These are phyloP conservation scores for Diachrysia chrysitis DNA, from an alignment of 2,888 invertebrate species.

Conservation along the genomic window DNA sequence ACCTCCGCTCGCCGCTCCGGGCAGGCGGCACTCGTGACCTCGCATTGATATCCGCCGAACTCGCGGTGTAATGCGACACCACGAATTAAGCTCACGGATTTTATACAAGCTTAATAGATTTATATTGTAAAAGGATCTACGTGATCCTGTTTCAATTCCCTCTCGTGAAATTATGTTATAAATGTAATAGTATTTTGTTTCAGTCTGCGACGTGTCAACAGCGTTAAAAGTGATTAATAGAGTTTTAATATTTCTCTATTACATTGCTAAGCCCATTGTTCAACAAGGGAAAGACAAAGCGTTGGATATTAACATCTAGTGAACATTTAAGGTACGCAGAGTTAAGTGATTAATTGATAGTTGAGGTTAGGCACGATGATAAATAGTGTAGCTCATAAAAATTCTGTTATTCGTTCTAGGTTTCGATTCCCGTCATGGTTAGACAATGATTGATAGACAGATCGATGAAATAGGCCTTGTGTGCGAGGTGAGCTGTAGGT, in stretches of 20 bases:
- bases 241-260: not conserved
- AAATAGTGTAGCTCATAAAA: slow-evolving; percentile 9
- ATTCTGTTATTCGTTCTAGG: slow-evolving; percentile 12
- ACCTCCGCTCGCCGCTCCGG: slow-evolving; percentile 38
- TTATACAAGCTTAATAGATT: slow-evolving; percentile 27
- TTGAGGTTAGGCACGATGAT: not conserved
- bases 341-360: not conserved
- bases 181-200: slow-evolving; percentile 4
- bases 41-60: slow-evolving; percentile 64
- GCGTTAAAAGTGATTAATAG: not conserved
- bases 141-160: not conserved
- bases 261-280: not conserved
- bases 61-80: slow-evolving; percentile 49
- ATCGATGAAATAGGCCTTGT: slow-evolving; percentile 30
- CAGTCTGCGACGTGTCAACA: not conserved
- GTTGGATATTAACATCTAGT: not conserved
- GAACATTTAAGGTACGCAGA: not conserved
- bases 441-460: slow-evolving; percentile 48
- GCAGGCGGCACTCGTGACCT: slow-evolving; percentile 67
- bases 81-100: slow-evolving; percentile 41
- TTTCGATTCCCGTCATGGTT: slow-evolving; percentile 38
- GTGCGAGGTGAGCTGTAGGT: slow-evolving; percentile 37
- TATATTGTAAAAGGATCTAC: slow-evolving; percentile 16
- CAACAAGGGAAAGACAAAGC: not conserved
- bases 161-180: slow-evolving; percentile 6